Evolutionary conservation across 1,140 invertebrate genomes (phyloP), one percentile per base, ranked within the genome.

Genomic region (Eumaeus atala): DNA sequence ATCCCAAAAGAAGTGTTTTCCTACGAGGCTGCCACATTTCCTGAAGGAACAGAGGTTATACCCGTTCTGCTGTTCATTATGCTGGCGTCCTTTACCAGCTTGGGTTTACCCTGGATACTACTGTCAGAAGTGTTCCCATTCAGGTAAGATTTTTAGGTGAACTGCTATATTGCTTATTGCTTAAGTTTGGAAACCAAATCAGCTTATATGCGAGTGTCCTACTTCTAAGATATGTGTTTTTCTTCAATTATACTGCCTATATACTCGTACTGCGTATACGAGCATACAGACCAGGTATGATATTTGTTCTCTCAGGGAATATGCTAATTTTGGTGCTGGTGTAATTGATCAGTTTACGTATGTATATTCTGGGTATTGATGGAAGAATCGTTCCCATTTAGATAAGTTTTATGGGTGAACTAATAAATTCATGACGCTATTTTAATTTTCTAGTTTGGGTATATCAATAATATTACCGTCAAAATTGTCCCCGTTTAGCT

Each of bases 401-500:
- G 71, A 81, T 84, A 69, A 35, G 16, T 50, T 35, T n/a, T n/a
- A n/a, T n/a, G n/a, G n/a, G n/a, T n/a, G n/a, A n/a, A n/a, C n/a
- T n/a, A n/a, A n/a, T n/a, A n/a, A n/a, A n/a, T 81, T 87, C 44
- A 68, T 82, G 48, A 14, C 69, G 50, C 66, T 84, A 0, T 77
- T 82, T 0, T 76, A 72, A 10, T 82, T 79, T 48, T 77, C 66
- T 4, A 70, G 72, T 34, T 56, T 84, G 44, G 84, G 79, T 0
- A 84, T 87, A 58, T 81, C 84, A 2, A 84, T 81, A 81, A 69
- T 84, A 9, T 58, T 87, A 28, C 51, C 84, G 10, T 84, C 81
- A 6, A 81, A 87, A 62, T 75, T 87, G 0, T 87, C 84, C 57
- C 81, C 84, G 0, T 87, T 87, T 57, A 84, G 71, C 81, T 84